Evolutionary conservation across 1,140 invertebrate species (phyloP).

Genomic region (Heliconius hewitsoni): DNA sequence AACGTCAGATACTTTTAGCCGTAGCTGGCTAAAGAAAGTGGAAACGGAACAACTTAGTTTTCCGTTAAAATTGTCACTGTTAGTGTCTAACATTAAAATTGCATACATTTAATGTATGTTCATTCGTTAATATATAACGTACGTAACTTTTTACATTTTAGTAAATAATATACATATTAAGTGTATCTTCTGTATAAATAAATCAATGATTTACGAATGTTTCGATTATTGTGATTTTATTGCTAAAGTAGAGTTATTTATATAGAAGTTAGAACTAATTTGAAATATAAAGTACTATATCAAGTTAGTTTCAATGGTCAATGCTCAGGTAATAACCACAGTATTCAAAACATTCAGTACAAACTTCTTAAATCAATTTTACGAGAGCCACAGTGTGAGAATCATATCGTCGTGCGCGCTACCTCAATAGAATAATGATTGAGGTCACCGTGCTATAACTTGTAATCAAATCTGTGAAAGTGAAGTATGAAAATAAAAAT

Average conservation of each 20-base stretch:
- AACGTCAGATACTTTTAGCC: constrained; percentile 7
- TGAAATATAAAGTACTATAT: neutral
- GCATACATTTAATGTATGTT: neutral
- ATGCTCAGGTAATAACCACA: neutral
- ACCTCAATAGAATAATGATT: constrained; percentile 51
- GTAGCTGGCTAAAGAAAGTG: constrained; percentile 1
- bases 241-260: neutral
- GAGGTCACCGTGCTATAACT: constrained; percentile 65
- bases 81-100: constrained; percentile 11
- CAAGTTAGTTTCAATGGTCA: neutral
- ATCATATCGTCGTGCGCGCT: constrained; percentile 54
- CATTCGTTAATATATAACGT: neutral
- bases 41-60: constrained; percentile 2
- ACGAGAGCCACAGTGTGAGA: constrained; percentile 37
- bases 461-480: constrained; percentile 64
- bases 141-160: neutral
- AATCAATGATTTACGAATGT: neutral
- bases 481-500: constrained; percentile 75
- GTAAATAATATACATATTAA: neutral
- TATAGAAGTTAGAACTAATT: neutral
- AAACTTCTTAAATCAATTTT: constrained; percentile 5
- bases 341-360: neutral
- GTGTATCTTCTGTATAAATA: neutral
- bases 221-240: neutral
- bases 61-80: neutral